These are phyloP conservation scores for Physocephala rufipes DNA, from an alignment of 2,888 invertebrate genomes.

Conservation along the genomic window DNA sequence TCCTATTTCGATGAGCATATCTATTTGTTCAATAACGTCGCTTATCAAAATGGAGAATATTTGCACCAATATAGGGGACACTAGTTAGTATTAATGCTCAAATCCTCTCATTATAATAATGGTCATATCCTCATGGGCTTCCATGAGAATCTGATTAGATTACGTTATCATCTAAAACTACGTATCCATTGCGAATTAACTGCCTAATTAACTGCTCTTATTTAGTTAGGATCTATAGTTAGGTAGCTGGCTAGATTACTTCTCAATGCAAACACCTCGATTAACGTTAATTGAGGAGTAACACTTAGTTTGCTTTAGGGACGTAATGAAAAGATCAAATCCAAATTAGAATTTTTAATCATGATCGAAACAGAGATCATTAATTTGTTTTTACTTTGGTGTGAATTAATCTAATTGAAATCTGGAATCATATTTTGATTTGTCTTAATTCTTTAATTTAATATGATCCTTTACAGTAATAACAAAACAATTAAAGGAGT, in stretches of 20 bases:
- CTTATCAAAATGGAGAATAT: constrained; percentile 66
- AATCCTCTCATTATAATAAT: background rate
- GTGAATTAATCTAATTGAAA: background rate
- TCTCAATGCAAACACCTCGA: no score
- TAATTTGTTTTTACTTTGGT: no score
- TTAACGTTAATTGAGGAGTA: no score
- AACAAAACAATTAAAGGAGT: constrained; percentile 87
- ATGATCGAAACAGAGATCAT: no score
- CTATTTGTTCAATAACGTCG: constrained; percentile 81
- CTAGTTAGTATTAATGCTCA: constrained; percentile 57
- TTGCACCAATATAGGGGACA: constrained; percentile 73
- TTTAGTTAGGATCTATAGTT: no score
- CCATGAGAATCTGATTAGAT: background rate
- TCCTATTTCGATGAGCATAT: constrained; percentile 94
- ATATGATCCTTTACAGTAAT: constrained; percentile 66
- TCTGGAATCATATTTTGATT: background rate
- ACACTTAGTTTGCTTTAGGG: no score
- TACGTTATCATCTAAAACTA: background rate
- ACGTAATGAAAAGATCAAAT: no score
- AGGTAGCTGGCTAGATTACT: no score
- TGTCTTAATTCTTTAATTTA: constrained; percentile 11
- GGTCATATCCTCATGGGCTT: no score
- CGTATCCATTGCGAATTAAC: background rate
- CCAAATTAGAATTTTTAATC: no score
- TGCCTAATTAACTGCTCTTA: no score